Conservation (phyloP, 64 coral and sea anemone species). For the Montipora capricornis region DNA sequence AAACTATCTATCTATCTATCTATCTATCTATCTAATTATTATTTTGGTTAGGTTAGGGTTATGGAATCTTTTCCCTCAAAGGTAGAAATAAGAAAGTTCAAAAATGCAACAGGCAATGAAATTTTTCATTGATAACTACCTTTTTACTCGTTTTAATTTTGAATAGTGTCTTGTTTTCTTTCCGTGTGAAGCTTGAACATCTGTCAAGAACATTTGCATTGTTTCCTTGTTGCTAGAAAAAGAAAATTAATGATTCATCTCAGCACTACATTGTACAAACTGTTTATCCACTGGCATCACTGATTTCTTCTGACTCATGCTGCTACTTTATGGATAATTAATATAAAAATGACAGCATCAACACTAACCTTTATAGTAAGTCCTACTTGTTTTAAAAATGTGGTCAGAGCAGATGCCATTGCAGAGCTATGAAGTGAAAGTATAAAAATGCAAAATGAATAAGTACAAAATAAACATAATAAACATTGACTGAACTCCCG, state of each 20-base stretch:
- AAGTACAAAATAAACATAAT: too few relatives aligned
- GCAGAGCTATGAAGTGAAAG: constrained; percentile 57
- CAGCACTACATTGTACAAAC: too few relatives aligned
- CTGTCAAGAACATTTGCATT: constrained; percentile 89
- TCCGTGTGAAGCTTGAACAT: constrained; percentile 95
- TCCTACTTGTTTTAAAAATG: constrained; percentile 97
- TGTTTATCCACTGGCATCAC: neutral
- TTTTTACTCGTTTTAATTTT: constrained; percentile 92
- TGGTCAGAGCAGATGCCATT: constrained; percentile 90
- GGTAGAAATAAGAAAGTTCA: too few relatives aligned
- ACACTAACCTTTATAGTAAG: constrained; percentile 84
- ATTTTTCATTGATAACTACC: neutral
- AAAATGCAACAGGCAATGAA: too few relatives aligned
- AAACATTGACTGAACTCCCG: too few relatives aligned
- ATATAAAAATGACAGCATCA: neutral
- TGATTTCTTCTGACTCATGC: neutral
- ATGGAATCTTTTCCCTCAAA: too few relatives aligned
- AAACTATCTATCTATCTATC: too few relatives aligned
- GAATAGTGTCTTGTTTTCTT: constrained; percentile 84
- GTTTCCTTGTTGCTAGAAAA: constrained; percentile 52
- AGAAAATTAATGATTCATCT: neutral
- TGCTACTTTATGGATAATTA: neutral
- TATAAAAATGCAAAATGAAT: neutral
- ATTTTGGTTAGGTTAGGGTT: too few relatives aligned
- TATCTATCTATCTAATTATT: too few relatives aligned